A percentile compares a stretch with the other conserved stretches of the same genome.
These are phyloP conservation scores for Athene noctua DNA, from an alignment of 2,113 vertebrate genomes.

Conservation along the genomic window DNA sequence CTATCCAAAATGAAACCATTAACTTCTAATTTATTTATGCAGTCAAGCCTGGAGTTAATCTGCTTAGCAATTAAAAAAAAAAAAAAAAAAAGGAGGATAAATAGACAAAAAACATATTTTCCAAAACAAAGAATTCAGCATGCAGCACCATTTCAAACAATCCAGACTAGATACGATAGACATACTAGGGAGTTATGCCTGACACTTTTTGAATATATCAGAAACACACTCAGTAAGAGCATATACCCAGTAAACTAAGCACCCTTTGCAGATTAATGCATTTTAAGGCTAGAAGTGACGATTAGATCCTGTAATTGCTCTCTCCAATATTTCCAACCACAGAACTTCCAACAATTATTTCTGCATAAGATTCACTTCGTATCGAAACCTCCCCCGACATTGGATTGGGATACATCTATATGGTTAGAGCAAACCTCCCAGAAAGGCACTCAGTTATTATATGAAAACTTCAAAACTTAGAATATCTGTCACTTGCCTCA, in stretches of 20 bases:
- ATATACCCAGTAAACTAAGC: background rate
- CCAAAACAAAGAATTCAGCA: background rate
- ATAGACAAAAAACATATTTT: background rate
- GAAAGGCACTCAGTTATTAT: background rate
- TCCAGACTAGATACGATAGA: background rate
- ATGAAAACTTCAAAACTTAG: background rate
- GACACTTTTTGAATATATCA: background rate
- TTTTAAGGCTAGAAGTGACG: background rate
- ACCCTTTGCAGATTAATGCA: background rate
- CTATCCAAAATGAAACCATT: background rate
- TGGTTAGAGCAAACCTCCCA: background rate
- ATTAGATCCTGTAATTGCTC: background rate
- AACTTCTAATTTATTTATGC: constrained; percentile 14
- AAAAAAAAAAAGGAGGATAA: background rate
- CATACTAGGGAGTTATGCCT: background rate
- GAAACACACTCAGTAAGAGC: background rate
- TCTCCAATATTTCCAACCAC: background rate
- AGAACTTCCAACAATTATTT: background rate
- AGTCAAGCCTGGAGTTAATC: background rate
- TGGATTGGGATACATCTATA: background rate
- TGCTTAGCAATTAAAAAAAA: background rate
- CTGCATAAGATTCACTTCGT: background rate
- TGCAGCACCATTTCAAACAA: background rate
- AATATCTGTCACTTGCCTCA: background rate
- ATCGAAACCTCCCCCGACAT: too few species aligned